Base-by-base conservation (phyloP, 1,140 invertebrate genomes). In the Cataglyphis hispanica region DNA sequence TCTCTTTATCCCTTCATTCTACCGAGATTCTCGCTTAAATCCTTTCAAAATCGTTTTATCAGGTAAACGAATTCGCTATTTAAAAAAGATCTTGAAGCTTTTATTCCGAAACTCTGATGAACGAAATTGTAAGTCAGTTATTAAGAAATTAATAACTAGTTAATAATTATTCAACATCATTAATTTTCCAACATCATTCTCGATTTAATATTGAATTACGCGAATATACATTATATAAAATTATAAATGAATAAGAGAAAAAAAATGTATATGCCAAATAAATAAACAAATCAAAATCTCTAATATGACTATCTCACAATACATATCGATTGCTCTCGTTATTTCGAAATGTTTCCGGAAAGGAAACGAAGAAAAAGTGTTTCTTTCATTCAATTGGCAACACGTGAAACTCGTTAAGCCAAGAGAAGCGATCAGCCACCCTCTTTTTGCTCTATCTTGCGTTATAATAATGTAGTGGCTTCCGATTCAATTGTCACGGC, bases 361-460 rank as follows among this genome's bases (percentile, higher is more conserved):
- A 70, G 61, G 53, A 34, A 89, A 50, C 56, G 25, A 37, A 27
- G 60, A 34, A 60, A 60, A 27, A 80, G 60, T 67, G 25, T 13
- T 10, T 16, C 34, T 37, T 66, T 78, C 43, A 34, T 88, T 77
- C 84, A n/a, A 86, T 89, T 64, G 72, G 50, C 31, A 80, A 78
- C 86, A 83, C 77, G 87, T 89, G 87, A 37, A 84, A 77, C 77
- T 89, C 64, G 87, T 89, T 88, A 89, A 81, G 69, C 50, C 19
- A 53, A 76, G 75, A 76, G 64, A 58, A 58, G 25, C 43, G 50
- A 61, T 64, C 63, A 46, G 19, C 19, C n/a, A 46, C 25, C 8
- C 27, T 63, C 16, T 69, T 61, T 13, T 16, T 27, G 25, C 10
- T 31, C 4, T 34, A n/a, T 25, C 16, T n/a, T 34, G 34, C 16